Evolutionary conservation across 1,140 invertebrate species (phyloP).

Genomic region (Aphidius ervi): DNA sequence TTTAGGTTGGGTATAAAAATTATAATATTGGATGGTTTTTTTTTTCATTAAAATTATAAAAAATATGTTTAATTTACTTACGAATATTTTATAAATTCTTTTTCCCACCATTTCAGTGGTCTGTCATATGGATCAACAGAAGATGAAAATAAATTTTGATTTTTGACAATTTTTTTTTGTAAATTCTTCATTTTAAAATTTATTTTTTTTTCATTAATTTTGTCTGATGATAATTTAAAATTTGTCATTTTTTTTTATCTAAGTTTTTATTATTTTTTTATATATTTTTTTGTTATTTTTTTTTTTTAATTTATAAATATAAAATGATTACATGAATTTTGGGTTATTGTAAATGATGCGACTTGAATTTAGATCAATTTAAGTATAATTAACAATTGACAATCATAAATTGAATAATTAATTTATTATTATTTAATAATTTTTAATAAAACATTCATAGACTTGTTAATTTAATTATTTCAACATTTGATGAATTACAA

Average conservation of each 20-base stretch:
- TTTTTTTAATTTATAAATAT: too few species aligned
- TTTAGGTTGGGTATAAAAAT: too few species aligned
- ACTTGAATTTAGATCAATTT: too few species aligned
- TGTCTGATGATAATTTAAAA: too few species aligned
- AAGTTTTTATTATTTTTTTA: too few species aligned
- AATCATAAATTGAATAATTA: neutral
- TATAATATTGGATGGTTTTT: neutral
- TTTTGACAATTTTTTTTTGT: constrained; percentile 18
- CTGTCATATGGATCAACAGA: constrained; percentile 30
- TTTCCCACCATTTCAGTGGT: constrained; percentile 36
- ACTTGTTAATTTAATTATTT: constrained; percentile 29
- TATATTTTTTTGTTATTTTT: too few species aligned
- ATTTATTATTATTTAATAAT: neutral
- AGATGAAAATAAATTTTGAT: constrained; percentile 23
- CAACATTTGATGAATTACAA: constrained; percentile 25
- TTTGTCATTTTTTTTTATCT: too few species aligned
- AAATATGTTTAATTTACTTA: constrained; percentile 25
- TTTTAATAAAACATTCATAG: constrained; percentile 20
- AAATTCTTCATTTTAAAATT: neutral
- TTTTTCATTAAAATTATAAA: neutral
- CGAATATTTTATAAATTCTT: constrained; percentile 37
- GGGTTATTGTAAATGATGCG: too few species aligned
- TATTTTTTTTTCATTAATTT: neutral
- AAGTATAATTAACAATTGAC: too few species aligned
- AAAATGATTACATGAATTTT: too few species aligned